A percentile compares a stretch with the other conserved stretches of the same genome.
phyloP scores from a whole-genome alignment of 2,797 vertebrate species.

The Melanotaenia trifasciata region DNA sequence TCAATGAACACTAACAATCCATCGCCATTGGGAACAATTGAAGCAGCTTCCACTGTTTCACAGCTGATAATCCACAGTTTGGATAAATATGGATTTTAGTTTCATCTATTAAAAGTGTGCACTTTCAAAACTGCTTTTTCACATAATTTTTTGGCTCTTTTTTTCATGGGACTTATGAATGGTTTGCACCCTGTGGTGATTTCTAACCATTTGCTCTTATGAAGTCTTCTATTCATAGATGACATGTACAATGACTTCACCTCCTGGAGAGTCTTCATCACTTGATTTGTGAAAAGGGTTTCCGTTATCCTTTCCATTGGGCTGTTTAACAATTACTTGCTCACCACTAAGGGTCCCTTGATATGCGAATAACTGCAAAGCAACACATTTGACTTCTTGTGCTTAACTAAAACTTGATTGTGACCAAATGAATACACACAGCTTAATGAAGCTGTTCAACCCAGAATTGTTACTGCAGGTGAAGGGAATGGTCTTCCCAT shows the following conservation, averaged over 20 bases:
- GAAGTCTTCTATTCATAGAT: background rate
- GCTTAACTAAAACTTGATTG: too few relatives aligned
- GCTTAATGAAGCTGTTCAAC: too few relatives aligned
- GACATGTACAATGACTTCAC: background rate
- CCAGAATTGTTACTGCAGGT: too few relatives aligned
- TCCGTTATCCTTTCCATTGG: background rate
- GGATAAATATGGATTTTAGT: too few relatives aligned
- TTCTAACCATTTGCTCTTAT: background rate
- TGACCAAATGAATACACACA: too few relatives aligned
- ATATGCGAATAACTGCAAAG: too few relatives aligned
- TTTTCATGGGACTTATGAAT: background rate
- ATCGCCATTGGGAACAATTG: background rate
- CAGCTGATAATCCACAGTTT: background rate
- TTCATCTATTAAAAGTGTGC: too few relatives aligned
- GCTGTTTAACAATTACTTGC: too few relatives aligned
- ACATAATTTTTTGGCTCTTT: background rate
- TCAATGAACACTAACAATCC: background rate
- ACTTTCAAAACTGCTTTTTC: too few relatives aligned
- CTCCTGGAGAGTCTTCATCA: background rate
- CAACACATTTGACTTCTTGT: too few relatives aligned
- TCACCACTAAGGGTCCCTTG: too few relatives aligned
- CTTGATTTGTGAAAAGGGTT: background rate
- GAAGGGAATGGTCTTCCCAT: too few relatives aligned
- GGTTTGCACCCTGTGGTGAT: background rate
- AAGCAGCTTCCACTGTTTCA: background rate